Conservation (phyloP, 2,113 vertebrate genomes). For the Athene noctua region DNA sequence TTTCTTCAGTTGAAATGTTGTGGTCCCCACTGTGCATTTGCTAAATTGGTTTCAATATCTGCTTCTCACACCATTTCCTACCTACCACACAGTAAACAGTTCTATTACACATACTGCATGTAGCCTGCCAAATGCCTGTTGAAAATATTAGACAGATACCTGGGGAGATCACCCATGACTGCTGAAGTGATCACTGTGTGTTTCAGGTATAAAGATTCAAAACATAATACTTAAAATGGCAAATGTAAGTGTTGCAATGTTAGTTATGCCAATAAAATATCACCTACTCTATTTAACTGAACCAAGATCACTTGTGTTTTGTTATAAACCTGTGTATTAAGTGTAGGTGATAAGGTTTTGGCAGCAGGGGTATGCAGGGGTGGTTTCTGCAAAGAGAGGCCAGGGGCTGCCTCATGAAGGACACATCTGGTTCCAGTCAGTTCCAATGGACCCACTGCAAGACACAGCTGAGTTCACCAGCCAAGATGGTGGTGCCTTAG, state of each 20-base stretch:
- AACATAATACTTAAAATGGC: background rate
- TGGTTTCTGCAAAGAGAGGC: background rate
- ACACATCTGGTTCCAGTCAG: background rate
- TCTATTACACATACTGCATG: background rate
- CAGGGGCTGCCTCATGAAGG: background rate
- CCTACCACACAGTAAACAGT: background rate
- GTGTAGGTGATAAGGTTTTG: background rate
- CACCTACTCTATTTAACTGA: background rate
- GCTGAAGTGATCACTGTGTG: background rate
- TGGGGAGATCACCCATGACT: background rate
- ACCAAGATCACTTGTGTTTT: background rate
- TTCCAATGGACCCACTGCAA: background rate
- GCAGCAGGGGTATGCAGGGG: rapidly evolving
- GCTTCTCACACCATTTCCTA: background rate
- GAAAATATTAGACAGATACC: background rate
- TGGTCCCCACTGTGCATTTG: background rate
- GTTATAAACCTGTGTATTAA: background rate
- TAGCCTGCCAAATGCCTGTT: background rate
- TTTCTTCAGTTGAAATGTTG: background rate
- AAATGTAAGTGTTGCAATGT: background rate
- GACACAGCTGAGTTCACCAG: background rate
- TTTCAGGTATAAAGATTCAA: background rate
- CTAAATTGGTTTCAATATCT: background rate
- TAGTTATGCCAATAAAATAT: background rate
- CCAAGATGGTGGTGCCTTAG: rapidly evolving